These are phyloP conservation scores for Macrochelys suwanniensis DNA, from an alignment of 2,797 vertebrate species.

Conservation along the genomic window DNA sequence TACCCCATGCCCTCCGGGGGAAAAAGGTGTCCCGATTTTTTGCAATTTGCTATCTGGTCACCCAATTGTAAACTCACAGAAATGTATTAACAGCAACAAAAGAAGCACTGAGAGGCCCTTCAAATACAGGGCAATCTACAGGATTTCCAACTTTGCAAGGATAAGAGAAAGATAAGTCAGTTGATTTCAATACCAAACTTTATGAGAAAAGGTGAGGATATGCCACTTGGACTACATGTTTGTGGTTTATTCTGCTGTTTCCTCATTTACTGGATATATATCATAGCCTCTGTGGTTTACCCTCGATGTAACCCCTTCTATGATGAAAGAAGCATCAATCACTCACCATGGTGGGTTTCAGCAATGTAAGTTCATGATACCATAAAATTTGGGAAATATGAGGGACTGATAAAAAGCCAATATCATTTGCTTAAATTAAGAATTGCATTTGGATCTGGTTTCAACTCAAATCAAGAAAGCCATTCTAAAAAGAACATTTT, in stretches of 20 bases:
- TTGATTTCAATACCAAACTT: conserved; percentile 45
- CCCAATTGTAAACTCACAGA: background rate
- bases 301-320: conserved; percentile 36
- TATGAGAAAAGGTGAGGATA: conserved; percentile 58
- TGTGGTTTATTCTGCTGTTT: conserved; percentile 52
- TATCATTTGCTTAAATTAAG: conserved; percentile 45
- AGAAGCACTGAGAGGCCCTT: background rate
- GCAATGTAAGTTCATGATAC: conserved; percentile 46
- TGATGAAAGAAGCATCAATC: conserved; percentile 61
- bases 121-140: background rate
- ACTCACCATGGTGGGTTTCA: conserved; percentile 43
- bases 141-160: conserved; percentile 50
- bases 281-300: conserved; percentile 60
- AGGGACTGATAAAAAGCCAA: conserved; percentile 46
- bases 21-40: background rate
- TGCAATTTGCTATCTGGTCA: background rate
- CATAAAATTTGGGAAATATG: conserved; percentile 46
- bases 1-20: background rate
- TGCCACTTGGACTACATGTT: conserved; percentile 47
- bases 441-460: conserved; percentile 25
- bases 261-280: conserved; percentile 52
- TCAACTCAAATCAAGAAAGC: conserved; percentile 45
- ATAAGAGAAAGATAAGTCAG: conserved; percentile 45
- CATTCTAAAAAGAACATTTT: conserved; percentile 43
- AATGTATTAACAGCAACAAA: background rate